Conservation (phyloP, 2,113 vertebrate genomes). For the Otocyon megalotis region DNA sequence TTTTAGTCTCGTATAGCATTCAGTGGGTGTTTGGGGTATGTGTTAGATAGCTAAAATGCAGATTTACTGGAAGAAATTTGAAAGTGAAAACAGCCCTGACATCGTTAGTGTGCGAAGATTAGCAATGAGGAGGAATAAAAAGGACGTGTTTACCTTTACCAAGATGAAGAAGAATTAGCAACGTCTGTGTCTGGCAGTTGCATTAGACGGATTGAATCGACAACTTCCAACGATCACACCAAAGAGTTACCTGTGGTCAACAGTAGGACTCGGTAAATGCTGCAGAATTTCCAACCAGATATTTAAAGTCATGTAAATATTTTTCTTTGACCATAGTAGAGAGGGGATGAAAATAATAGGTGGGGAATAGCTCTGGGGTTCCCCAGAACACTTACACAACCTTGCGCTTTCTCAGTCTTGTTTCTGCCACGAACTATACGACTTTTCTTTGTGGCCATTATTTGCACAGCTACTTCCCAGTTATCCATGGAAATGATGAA, state of each 20-base stretch:
- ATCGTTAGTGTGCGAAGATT: neutral
- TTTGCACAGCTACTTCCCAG: neutral
- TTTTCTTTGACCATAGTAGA: constrained; percentile 17
- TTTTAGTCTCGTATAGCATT: neutral
- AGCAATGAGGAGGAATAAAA: neutral
- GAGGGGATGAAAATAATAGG: neutral
- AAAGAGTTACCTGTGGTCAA: neutral
- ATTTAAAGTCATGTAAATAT: neutral
- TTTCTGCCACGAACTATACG: neutral
- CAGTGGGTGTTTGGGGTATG: neutral
- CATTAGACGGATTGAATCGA: neutral
- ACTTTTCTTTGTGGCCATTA: neutral
- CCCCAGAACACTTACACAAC: neutral
- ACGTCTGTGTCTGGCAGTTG: neutral
- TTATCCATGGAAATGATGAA: neutral
- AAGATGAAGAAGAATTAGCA: neutral
- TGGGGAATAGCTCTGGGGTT: neutral
- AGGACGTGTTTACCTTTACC: neutral
- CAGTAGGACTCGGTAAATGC: neutral
- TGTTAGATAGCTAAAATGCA: neutral
- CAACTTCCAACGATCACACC: neutral
- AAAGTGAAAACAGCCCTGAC: neutral
- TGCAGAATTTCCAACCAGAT: constrained; percentile 21
- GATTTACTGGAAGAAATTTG: neutral
- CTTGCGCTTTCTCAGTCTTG: neutral